These are phyloP conservation scores for Hyles euphorbiae DNA, from an alignment of 1,140 invertebrate species.

Conservation along the genomic window DNA sequence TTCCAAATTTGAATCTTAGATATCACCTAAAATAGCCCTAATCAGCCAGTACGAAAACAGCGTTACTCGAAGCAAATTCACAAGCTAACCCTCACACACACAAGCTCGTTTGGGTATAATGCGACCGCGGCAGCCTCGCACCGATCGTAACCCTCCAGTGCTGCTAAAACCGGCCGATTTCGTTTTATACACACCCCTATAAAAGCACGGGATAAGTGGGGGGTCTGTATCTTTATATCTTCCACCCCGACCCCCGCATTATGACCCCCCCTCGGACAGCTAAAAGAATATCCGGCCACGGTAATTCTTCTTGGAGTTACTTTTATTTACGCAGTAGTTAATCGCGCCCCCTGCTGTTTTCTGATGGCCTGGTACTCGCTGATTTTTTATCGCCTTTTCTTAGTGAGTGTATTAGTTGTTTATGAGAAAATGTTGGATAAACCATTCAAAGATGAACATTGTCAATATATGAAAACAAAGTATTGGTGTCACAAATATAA, in stretches of 20 bases:
- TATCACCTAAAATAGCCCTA: no score
- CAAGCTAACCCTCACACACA: constrained; percentile 53
- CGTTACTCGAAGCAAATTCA: no score
- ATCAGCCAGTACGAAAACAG: no score
- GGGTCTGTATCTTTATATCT: constrained; percentile 73
- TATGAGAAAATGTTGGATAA: background rate
- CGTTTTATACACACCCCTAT: constrained; percentile 75
- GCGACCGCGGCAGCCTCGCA: constrained; percentile 59
- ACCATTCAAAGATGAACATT: no score
- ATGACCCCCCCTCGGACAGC: constrained; percentile 71
- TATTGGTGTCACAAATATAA: no score
- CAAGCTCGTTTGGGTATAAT: constrained; percentile 65
- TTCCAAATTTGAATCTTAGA: no score
- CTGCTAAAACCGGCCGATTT: constrained; percentile 57
- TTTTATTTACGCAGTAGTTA: constrained; percentile 59
- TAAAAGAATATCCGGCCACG: constrained; percentile 73
- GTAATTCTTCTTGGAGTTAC: constrained; percentile 67
- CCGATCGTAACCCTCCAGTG: constrained; percentile 61
- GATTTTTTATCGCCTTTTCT: no score
- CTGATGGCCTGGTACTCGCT: constrained; percentile 32
- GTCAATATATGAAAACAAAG: no score
- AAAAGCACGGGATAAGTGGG: constrained; percentile 75
- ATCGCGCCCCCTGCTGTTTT: constrained; percentile 44
- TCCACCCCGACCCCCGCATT: constrained; percentile 55
- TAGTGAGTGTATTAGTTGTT: background rate